Evolutionary conservation across 1,140 invertebrate species (phyloP), one percentile per base, ranked within the genome.

Genomic region (Goniozus legneri): DNA sequence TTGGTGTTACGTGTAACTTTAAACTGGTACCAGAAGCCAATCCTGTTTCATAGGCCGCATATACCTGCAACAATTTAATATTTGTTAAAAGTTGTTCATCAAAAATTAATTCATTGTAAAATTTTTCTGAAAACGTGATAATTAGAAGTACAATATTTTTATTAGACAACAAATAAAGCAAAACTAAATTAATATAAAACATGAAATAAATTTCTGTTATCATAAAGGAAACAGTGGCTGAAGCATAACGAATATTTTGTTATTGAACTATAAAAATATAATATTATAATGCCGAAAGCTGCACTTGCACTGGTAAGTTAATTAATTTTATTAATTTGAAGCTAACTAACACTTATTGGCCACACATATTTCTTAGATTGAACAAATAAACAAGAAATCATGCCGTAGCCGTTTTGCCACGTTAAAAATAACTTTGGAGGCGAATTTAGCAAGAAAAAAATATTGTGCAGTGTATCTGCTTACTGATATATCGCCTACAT

Each of bases 1-100:
- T 81, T 0, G 86, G 84, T 1, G 91, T 95, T 0, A 97, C 90
- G 69, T 96, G 91, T 1, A 98, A 76, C 65, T 93, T 94, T 1
- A 98, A 82, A 56, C 91, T 94, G 2, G 93, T 96, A 0, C 93
- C 94, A 32, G 83, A 85, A 3, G 91, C 91, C 47, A 97, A 70
- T 16, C 95, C 94, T 0, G 92, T 97, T 54, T 96, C 91, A 67
- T 97, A 98, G 2, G 94, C 93, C 1, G 92, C 92, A 67, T 89
- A 97, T 16, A 98, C 92, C 72, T 87, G 76, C 3, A 60, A 43
- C 3, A 24, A 47, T 13, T 48, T 47, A 1, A 2, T 21, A n/a
- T 14, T 6, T 10, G 15, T 44, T 33, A 31, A 43, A 16, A 8
- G 7, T n/a, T n/a, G n/a, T n/a, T n/a, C n/a, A n/a, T 14, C 3